Evolutionary conservation across 2,113 vertebrate genomes (phyloP).

Genomic region (Rattus rattus): DNA sequence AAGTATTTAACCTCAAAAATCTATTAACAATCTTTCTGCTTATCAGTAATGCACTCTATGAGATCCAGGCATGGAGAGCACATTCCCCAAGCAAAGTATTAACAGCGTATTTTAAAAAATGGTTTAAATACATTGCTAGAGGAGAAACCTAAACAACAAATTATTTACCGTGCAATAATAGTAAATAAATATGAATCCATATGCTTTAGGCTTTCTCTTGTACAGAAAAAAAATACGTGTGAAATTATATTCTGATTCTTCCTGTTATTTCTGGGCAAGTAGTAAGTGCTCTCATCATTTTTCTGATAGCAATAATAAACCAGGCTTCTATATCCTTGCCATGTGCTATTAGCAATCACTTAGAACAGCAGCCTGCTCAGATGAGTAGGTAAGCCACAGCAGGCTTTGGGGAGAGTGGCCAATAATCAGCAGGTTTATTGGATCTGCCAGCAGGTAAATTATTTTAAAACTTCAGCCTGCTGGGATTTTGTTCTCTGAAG

Average conservation of each 20-base stretch:
- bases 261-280: constrained; percentile 10
- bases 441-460: constrained; percentile 69
- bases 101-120: neutral
- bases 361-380: constrained; percentile 52
- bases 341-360: constrained; percentile 42
- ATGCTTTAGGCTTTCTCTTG: neutral
- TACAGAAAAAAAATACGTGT: neutral
- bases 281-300: constrained; percentile 30
- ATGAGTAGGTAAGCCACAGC: constrained; percentile 53
- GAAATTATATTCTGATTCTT: neutral
- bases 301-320: constrained; percentile 61
- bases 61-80: neutral
- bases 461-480: constrained; percentile 76
- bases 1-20: neutral
- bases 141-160: neutral
- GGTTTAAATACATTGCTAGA: neutral
- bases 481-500: constrained; percentile 77
- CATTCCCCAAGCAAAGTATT: neutral
- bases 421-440: constrained; percentile 76
- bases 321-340: neutral
- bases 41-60: neutral
- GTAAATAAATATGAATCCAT: neutral
- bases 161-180: neutral
- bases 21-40: neutral
- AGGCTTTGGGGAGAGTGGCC: constrained; percentile 56